phyloP scores from a whole-genome alignment of 1,140 invertebrate species.

The Lepidurus arcticus region DNA sequence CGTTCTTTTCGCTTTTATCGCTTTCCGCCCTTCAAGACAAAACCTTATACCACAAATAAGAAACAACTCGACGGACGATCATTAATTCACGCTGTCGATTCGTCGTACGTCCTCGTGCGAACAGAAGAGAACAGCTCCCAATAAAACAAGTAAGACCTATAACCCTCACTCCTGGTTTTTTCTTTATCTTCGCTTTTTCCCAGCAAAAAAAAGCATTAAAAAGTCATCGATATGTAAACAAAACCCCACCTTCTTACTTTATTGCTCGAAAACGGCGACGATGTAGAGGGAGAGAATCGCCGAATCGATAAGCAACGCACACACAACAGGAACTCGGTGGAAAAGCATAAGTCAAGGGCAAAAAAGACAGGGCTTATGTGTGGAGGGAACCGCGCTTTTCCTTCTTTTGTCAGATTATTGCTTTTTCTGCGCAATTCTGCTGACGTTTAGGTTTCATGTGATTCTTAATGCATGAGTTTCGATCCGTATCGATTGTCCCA shows the following conservation, averaged over 20 bases:
- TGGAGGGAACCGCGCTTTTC: neutral
- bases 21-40: neutral
- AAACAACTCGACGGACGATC: neutral
- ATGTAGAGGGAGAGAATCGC: neutral
- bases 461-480: constrained; percentile 3
- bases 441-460: neutral
- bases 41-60: neutral
- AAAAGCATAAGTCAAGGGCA: neutral
- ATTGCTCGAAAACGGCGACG: neutral
- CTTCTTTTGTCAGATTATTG: constrained; percentile 17
- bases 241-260: neutral
- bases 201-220: neutral
- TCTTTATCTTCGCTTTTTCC: neutral
- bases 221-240: constrained; percentile 22
- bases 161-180: neutral
- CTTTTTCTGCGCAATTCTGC: neutral
- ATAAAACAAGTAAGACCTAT: constrained; percentile 9
- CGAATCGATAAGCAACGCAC: constrained; percentile 10
- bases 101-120: neutral
- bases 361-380: constrained; percentile 9
- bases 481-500: neutral
- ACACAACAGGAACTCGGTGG: neutral
- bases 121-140: neutral
- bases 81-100: constrained; percentile 15
- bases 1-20: neutral